phyloP scores from a whole-genome alignment of 2,888 invertebrate species.

The Plebejus argus region DNA sequence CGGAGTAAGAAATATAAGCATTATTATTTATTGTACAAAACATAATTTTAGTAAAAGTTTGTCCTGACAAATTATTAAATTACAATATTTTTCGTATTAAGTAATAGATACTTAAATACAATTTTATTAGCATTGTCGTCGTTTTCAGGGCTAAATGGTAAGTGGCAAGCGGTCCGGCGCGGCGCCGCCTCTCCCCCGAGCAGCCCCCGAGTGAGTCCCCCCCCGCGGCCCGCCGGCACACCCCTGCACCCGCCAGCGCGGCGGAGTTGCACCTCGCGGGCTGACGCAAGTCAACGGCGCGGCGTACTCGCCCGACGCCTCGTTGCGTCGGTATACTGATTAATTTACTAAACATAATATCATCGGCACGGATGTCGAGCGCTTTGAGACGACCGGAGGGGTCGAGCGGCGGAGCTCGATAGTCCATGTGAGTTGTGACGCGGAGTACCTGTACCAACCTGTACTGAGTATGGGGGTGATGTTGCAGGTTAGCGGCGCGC shows the following conservation, averaged over 20 bases:
- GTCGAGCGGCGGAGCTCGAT: no score
- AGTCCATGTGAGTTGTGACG: no score
- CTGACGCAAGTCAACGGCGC: neutral
- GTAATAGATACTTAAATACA: neutral
- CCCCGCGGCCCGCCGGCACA: no score
- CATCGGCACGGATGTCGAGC: no score
- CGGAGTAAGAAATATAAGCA: no score
- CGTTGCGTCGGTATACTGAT: neutral
- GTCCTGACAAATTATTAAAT: no score
- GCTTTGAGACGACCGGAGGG: no score
- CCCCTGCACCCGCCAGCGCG: neutral
- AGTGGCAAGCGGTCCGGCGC: slow-evolving; percentile 44
- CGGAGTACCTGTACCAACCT: no score
- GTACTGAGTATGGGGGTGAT: neutral
- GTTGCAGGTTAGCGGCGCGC: slow-evolving; percentile 85
- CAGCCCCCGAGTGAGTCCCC: no score
- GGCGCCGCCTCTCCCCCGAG: neutral
- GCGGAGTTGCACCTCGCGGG: neutral
- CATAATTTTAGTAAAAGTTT: no score
- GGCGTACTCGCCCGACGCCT: neutral
- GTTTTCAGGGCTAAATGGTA: slow-evolving; percentile 73
- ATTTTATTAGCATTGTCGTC: slow-evolving; percentile 37
- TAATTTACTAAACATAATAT: neutral
- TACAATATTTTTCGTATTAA: neutral
- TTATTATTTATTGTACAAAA: no score